Evolutionary conservation across 2,888 invertebrate genomes (phyloP).

Genomic region (Baronia brevicornis): DNA sequence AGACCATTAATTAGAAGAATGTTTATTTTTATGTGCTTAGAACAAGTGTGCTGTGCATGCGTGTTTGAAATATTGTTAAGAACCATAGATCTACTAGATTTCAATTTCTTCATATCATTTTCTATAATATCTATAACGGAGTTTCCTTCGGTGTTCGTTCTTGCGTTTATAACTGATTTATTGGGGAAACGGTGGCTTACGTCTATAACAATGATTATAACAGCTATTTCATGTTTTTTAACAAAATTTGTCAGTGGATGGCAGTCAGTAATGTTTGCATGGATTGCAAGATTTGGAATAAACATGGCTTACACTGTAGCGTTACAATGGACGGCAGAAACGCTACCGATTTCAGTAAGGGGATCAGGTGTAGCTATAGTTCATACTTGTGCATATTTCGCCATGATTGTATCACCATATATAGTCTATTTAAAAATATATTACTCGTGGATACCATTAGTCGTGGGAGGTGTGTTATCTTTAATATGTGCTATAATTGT

Average conservation of each 20-base stretch:
- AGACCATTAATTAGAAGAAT: slow-evolving; percentile 36
- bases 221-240: slow-evolving; percentile 35
- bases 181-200: slow-evolving; percentile 46
- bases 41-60: slow-evolving; percentile 38
- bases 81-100: slow-evolving; percentile 38
- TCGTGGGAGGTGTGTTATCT: slow-evolving; percentile 24
- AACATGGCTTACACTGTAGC: slow-evolving; percentile 38
- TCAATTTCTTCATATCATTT: slow-evolving; percentile 47
- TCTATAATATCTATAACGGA: slow-evolving; percentile 45
- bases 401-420: slow-evolving; percentile 39
- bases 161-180: slow-evolving; percentile 43
- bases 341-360: slow-evolving; percentile 43
- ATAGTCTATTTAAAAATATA: slow-evolving; percentile 29
- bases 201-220: slow-evolving; percentile 28
- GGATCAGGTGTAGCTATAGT: no score
- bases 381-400: no score
- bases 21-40: slow-evolving; percentile 38
- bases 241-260: slow-evolving; percentile 36
- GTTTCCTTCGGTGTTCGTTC: slow-evolving; percentile 39
- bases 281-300: slow-evolving; percentile 42
- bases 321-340: slow-evolving; percentile 47
- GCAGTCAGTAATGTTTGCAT: slow-evolving; percentile 35
- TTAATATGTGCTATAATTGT: slow-evolving; percentile 23
- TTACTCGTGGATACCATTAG: slow-evolving; percentile 27
- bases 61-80: slow-evolving; percentile 44